Percentiles rank a stretch among this genome's conserved stretches.
These are phyloP conservation scores for Volucella zonaria DNA, from an alignment of 2,888 invertebrate species.

Conservation along the genomic window DNA sequence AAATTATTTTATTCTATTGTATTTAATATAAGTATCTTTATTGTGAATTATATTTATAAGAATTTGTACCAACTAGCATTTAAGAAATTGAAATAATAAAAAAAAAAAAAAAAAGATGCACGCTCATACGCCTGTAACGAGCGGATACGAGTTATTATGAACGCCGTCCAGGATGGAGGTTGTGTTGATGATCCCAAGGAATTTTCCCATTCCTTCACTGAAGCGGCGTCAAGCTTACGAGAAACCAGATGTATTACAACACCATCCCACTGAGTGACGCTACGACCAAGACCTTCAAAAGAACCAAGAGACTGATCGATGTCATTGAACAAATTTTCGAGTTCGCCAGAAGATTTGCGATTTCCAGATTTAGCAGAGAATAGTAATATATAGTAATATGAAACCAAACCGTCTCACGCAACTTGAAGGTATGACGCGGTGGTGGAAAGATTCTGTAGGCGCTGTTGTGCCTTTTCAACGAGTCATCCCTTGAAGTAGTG, in stretches of 20 bases:
- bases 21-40: too few relatives aligned
- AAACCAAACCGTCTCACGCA: slow-evolving; percentile 22
- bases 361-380: slow-evolving; percentile 27
- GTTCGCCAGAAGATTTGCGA: slow-evolving; percentile 30
- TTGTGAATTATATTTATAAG: too few relatives aligned
- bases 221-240: slow-evolving; percentile 16
- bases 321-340: slow-evolving; percentile 28
- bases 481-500: slow-evolving; percentile 23
- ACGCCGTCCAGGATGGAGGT: not conserved
- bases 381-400: slow-evolving; percentile 31
- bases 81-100: too few relatives aligned
- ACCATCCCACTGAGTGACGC: slow-evolving; percentile 22
- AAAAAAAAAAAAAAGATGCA: too few relatives aligned
- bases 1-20: too few relatives aligned
- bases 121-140: too few relatives aligned
- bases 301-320: slow-evolving; percentile 22
- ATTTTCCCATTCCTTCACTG: not conserved
- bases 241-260: slow-evolving; percentile 11
- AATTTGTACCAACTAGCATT: too few relatives aligned
- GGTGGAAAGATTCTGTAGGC: not conserved
- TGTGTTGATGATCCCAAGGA: not conserved
- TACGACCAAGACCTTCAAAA: slow-evolving; percentile 22
- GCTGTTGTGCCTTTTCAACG: slow-evolving; percentile 5
- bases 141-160: too few relatives aligned
- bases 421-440: slow-evolving; percentile 28